A percentile compares a stretch with the other conserved stretches of the same genome.
These are phyloP conservation scores for Andrena fulva DNA, from an alignment of 2,888 invertebrate species.

Conservation along the genomic window DNA sequence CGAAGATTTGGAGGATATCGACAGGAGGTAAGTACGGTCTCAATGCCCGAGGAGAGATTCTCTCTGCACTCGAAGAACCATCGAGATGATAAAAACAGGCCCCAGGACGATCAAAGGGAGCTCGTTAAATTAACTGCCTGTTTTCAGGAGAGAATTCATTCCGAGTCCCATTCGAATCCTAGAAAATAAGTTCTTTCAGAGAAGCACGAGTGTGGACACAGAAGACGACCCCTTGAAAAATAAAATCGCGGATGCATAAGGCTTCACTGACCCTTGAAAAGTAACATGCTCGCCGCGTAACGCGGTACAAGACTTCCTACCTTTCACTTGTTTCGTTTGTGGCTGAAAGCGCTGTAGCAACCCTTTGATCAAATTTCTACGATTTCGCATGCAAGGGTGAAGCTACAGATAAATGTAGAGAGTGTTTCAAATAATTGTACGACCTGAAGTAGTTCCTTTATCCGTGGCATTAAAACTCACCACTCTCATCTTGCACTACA, in stretches of 20 bases:
- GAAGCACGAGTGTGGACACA: neutral
- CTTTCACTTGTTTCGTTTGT: neutral
- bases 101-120: conserved; percentile 58
- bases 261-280: neutral
- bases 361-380: neutral
- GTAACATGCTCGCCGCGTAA: neutral
- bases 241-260: conserved; percentile 10
- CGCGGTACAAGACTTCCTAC: neutral
- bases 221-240: conserved; percentile 15
- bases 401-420: neutral
- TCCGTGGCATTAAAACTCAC: no score
- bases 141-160: conserved; percentile 61
- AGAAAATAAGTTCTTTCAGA: conserved; percentile 22
- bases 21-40: conserved; percentile 20
- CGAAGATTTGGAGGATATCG: conserved; percentile 36
- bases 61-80: conserved; percentile 9
- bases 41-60: conserved; percentile 9
- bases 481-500: no score
- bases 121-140: conserved; percentile 62
- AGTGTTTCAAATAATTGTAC: neutral
- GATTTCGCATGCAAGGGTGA: neutral
- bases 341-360: neutral
- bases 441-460: neutral
- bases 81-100: conserved; percentile 47
- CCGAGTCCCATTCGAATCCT: conserved; percentile 19